Percentiles rank a stretch among this genome's conserved stretches.
phyloP scores from a whole-genome alignment of 2,797 vertebrate genomes.

The Notamacropus eugenii region DNA sequence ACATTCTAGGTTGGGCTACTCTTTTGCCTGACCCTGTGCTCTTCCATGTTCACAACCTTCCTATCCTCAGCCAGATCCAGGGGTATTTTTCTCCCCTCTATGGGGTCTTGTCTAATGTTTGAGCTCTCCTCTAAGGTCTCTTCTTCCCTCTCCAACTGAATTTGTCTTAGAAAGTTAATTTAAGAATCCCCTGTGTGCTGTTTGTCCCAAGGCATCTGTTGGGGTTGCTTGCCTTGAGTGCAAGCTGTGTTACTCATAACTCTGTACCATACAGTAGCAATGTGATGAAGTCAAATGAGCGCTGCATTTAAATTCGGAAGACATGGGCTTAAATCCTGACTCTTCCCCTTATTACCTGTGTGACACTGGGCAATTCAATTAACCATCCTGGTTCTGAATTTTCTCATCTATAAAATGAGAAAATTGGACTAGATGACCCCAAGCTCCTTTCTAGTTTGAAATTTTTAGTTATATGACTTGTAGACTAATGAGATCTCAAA shows the following conservation, averaged over 20 bases:
- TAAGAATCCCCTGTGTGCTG: not conserved
- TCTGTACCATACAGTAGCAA: not conserved
- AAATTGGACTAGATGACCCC: not conserved
- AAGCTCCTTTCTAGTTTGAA: not conserved
- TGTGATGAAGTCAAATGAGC: not conserved
- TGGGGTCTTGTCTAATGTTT: not conserved
- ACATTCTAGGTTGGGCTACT: not conserved
- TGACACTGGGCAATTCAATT: not conserved
- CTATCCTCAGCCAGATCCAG: not conserved
- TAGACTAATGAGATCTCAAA: not conserved
- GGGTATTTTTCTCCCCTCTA: not conserved
- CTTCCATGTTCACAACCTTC: not conserved
- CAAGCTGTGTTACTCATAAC: not conserved
- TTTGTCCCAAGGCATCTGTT: not conserved
- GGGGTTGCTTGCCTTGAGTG: not conserved
- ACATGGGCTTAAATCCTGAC: not conserved
- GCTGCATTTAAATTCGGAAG: not conserved
- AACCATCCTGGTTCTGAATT: not conserved
- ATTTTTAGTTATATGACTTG: not conserved
- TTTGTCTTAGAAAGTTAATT: not conserved
- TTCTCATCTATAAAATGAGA: not conserved
- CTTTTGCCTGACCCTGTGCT: not conserved
- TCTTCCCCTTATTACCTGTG: not conserved
- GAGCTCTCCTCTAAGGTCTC: not conserved
- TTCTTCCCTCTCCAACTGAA: not conserved